A percentile compares a stretch with the other conserved stretches of the same genome.
Evolutionary conservation across 2,797 vertebrate genomes (phyloP).

Genomic region (Epinephelus awoara): DNA sequence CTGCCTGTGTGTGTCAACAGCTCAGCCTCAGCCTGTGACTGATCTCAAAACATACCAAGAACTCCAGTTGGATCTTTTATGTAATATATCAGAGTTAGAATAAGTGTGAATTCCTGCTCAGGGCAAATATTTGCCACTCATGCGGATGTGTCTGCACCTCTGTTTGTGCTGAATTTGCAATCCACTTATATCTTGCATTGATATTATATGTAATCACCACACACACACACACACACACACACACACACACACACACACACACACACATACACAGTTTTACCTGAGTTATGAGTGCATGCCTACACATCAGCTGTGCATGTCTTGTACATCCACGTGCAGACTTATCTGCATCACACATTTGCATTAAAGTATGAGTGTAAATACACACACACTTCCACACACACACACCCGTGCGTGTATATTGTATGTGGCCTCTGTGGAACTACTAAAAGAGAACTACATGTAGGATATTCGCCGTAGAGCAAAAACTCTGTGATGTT

Average conservation of each 20-base stretch:
- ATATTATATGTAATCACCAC: background rate
- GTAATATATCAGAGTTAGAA: background rate
- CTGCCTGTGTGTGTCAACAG: background rate
- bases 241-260: background rate
- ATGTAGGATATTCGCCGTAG: constrained; percentile 13
- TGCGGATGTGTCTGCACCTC: background rate
- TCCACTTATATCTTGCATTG: background rate
- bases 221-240: background rate
- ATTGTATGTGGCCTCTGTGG: constrained; percentile 19
- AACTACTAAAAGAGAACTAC: constrained; percentile 26
- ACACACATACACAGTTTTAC: background rate
- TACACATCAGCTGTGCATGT: background rate
- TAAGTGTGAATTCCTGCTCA: background rate
- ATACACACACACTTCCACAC: background rate
- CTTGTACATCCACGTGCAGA: background rate
- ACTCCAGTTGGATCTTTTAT: background rate
- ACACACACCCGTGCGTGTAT: background rate
- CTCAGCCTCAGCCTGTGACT: background rate
- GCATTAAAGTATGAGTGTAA: constrained; percentile 14
- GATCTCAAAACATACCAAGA: background rate
- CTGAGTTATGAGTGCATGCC: background rate
- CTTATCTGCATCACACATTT: constrained; percentile 4
- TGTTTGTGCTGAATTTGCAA: background rate
- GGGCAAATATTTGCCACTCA: no score
- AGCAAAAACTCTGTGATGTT: constrained; percentile 30